Conservation (phyloP, 23 tunicate species). For the Halocynthia aurantium region DNA sequence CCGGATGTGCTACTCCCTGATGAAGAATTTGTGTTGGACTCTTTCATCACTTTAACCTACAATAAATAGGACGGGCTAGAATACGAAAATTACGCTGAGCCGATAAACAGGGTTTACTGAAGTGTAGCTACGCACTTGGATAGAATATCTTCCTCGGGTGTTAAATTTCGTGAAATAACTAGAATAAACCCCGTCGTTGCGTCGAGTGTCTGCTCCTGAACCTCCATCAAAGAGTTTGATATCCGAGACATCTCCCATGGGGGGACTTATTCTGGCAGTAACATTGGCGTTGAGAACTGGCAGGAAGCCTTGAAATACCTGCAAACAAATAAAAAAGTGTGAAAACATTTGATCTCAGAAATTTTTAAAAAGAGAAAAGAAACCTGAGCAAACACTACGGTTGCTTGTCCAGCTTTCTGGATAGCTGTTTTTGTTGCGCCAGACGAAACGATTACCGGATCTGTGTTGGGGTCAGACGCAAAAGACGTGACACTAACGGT, state of each 20-base stretch:
- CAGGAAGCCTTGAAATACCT: slow-evolving; percentile 50
- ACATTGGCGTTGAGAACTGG: slow-evolving; percentile 58
- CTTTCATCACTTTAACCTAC: too few species aligned
- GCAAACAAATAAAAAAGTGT: not conserved
- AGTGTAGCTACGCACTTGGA: slow-evolving; percentile 29
- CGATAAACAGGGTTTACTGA: too few species aligned
- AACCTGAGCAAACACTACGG: slow-evolving; percentile 63
- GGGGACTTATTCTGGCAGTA: slow-evolving; percentile 30
- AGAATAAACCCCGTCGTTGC: slow-evolving; percentile 77
- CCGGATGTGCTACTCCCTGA: not conserved
- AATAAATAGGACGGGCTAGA: too few species aligned
- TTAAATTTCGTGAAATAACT: slow-evolving; percentile 64
- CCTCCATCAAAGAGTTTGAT: slow-evolving; percentile 43
- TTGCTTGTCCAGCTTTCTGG: slow-evolving; percentile 33
- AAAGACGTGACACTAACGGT: slow-evolving; percentile 49
- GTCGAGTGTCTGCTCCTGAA: slow-evolving; percentile 59
- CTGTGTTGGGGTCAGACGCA: slow-evolving; percentile 27
- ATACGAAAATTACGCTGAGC: too few species aligned
- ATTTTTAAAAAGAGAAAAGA: too few species aligned
- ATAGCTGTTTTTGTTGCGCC: slow-evolving; percentile 28
- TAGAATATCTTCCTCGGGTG: slow-evolving; percentile 62
- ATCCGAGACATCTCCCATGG: slow-evolving; percentile 15
- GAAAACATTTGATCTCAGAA: not conserved
- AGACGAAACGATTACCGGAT: slow-evolving; percentile 42
- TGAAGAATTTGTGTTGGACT: too few species aligned